Evolutionary conservation across 2,797 vertebrate species (phyloP).

Genomic region (Gadopsis bispinosus): DNA sequence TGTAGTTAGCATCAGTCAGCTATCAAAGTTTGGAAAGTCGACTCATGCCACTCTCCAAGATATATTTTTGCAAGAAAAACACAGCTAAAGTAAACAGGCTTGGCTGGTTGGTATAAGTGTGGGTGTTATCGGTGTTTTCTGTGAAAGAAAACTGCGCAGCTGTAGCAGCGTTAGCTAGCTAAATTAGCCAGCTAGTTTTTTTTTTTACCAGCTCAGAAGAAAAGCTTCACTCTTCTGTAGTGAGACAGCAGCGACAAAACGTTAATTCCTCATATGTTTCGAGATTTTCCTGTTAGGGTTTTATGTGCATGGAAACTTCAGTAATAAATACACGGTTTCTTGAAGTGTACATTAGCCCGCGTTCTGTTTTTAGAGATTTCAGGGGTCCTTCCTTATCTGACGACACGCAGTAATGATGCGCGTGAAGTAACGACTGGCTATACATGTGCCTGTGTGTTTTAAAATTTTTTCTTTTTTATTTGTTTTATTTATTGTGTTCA

Average conservation of each 20-base stretch:
- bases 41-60: slow-evolving; percentile 52
- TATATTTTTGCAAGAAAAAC: slow-evolving; percentile 6
- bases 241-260: slow-evolving; percentile 38
- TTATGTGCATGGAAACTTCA: slow-evolving; percentile 44
- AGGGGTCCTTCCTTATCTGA: slow-evolving; percentile 64
- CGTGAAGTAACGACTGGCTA: not conserved
- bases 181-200: slow-evolving; percentile 64
- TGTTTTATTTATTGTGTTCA: not conserved
- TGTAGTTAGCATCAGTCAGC: slow-evolving; percentile 42
- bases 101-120: slow-evolving; percentile 5
- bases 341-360: slow-evolving; percentile 72
- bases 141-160: slow-evolving; percentile 69
- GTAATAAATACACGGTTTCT: slow-evolving; percentile 28
- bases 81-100: slow-evolving; percentile 2
- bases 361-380: slow-evolving; percentile 54
- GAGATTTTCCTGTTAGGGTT: slow-evolving; percentile 2
- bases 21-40: slow-evolving; percentile 26
- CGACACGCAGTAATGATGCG: slow-evolving; percentile 44
- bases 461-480: not conserved
- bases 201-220: slow-evolving; percentile 62
- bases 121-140: slow-evolving; percentile 47
- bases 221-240: slow-evolving; percentile 56
- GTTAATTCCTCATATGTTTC: slow-evolving; percentile 43
- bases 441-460: slow-evolving; percentile 55
- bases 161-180: slow-evolving; percentile 57